phyloP scores from a whole-genome alignment of 2,113 vertebrate species.

The Cichladusa arquata region DNA sequence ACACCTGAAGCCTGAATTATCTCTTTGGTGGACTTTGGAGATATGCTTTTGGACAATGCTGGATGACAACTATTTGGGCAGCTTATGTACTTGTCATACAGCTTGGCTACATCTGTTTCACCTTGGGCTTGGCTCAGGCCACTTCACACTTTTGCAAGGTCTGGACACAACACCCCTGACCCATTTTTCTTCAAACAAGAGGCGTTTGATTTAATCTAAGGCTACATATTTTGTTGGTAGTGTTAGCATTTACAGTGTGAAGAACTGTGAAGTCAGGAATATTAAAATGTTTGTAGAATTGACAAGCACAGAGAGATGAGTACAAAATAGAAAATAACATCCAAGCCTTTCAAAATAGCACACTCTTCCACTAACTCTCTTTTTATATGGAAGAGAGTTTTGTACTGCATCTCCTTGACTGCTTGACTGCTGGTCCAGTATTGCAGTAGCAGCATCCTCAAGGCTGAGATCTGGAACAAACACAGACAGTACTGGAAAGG shows the following conservation, averaged over 20 bases:
- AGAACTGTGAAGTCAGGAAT: conserved; percentile 4
- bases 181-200: background rate
- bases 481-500: background rate
- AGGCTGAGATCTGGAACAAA: background rate
- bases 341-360: background rate
- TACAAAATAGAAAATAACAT: conserved; percentile 12
- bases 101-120: background rate
- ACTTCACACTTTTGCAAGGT: background rate
- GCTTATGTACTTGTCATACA: background rate
- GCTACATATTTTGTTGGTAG: background rate
- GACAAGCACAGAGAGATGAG: background rate
- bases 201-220: background rate
- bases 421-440: background rate
- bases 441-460: background rate
- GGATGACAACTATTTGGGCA: background rate
- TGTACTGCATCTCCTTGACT: background rate
- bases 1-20: background rate
- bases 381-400: background rate
- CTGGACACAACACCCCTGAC: background rate
- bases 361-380: background rate
- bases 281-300: conserved; percentile 32
- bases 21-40: background rate
- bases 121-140: background rate
- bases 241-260: background rate
- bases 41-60: background rate